Evolutionary conservation across 2,797 vertebrate genomes (phyloP).

Genomic region (Lates japonicus): DNA sequence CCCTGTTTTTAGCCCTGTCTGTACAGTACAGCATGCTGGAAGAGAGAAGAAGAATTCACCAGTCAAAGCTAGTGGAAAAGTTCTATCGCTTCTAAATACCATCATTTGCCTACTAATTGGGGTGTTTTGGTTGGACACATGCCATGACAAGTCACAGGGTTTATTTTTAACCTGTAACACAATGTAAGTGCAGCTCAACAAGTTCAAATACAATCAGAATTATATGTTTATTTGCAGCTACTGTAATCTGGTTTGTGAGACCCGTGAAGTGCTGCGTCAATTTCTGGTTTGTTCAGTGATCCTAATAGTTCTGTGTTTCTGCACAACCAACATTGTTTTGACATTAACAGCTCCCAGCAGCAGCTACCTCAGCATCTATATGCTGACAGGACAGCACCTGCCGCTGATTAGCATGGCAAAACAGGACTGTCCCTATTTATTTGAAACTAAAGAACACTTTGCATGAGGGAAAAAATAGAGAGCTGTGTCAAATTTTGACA

Average conservation of each 20-base stretch:
- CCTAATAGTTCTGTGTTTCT: not conserved
- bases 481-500: not conserved
- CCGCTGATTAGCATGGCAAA: not conserved
- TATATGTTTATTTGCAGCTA: not conserved
- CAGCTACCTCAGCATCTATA: not conserved
- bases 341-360: not conserved
- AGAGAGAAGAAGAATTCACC: not conserved
- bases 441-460: not conserved
- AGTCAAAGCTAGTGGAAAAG: not conserved
- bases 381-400: not conserved
- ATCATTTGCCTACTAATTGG: not conserved
- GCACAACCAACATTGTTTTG: not conserved
- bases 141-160: not conserved
- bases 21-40: not conserved
- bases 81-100: not conserved
- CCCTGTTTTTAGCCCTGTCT: constrained; percentile 32
- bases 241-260: not conserved
- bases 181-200: no score
- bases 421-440: not conserved
- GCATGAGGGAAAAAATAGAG: not conserved
- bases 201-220: not conserved
- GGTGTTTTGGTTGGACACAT: not conserved
- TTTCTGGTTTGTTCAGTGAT: not conserved
- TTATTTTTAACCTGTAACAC: not conserved
- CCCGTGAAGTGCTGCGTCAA: not conserved